phyloP scores from a whole-genome alignment of 2,888 invertebrate genomes.

The Chymomyza fuscimana region DNA sequence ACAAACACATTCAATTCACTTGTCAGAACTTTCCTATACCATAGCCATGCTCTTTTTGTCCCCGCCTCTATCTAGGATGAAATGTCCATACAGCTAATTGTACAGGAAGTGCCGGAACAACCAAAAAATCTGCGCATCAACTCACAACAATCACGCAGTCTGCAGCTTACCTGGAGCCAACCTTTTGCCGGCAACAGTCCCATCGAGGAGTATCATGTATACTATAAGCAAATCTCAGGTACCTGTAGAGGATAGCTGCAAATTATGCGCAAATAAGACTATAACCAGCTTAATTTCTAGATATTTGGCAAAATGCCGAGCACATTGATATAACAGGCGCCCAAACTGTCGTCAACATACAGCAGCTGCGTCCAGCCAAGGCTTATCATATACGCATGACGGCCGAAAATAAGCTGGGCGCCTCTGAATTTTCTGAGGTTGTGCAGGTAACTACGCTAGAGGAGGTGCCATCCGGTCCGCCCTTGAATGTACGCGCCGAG shows the following conservation, averaged over 20 bases:
- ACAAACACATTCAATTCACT: neutral
- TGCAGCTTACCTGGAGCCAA: conserved; percentile 93
- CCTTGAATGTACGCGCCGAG: conserved; percentile 89
- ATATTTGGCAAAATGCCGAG: conserved; percentile 90
- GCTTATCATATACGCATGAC: conserved; percentile 93
- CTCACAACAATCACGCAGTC: conserved; percentile 90
- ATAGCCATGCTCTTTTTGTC: neutral
- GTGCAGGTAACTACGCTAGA: conserved; percentile 92
- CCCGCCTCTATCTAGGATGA: conserved; percentile 82
- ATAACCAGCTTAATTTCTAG: conserved; percentile 72
- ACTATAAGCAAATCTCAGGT: conserved; percentile 90
- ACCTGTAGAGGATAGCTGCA: neutral
- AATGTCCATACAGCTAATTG: conserved; percentile 93
- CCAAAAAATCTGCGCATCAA: conserved; percentile 92
- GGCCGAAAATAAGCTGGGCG: conserved; percentile 93
- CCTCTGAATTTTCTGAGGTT: conserved; percentile 92
- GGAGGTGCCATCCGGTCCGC: conserved; percentile 91
- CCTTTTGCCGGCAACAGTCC: conserved; percentile 94
- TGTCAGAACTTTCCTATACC: neutral
- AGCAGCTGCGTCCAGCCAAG: conserved; percentile 90
- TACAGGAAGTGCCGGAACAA: conserved; percentile 94
- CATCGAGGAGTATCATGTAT: conserved; percentile 92
- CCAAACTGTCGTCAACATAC: conserved; percentile 90
- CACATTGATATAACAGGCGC: conserved; percentile 90
- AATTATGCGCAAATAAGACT: neutral